Evolutionary conservation across 2,888 invertebrate species (phyloP).

Genomic region (Machimus atricapillus): DNA sequence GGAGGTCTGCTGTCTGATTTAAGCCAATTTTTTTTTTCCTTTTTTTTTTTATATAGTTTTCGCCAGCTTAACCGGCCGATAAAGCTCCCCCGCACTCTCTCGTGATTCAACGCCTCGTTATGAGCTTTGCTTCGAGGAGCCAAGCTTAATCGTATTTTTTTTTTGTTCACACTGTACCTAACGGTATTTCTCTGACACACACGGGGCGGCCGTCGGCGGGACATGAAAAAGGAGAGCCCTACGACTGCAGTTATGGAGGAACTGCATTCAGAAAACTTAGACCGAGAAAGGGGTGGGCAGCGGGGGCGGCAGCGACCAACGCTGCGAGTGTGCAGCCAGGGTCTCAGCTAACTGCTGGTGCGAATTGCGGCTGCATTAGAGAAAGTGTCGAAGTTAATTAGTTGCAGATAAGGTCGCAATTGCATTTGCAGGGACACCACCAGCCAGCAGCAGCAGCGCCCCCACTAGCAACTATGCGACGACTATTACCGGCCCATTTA

Average conservation of each 20-base stretch:
- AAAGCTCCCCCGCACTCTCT: neutral
- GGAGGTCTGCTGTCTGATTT: neutral
- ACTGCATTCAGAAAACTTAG: neutral
- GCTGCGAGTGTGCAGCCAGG: no score
- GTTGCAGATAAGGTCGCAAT: constrained; percentile 12
- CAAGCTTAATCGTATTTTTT: constrained; percentile 13
- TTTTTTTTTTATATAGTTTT: constrained; percentile 12
- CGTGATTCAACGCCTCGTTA: constrained; percentile 34
- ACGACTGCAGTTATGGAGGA: neutral
- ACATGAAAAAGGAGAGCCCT: neutral
- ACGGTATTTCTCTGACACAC: neutral
- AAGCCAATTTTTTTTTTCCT: constrained; percentile 25
- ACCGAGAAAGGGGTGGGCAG: neutral
- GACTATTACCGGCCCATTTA: neutral
- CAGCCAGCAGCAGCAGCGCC: no score
- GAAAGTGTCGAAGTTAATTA: constrained; percentile 30
- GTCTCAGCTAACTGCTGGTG: neutral
- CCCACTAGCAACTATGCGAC: neutral
- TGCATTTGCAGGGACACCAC: neutral
- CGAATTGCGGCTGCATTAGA: constrained; percentile 2
- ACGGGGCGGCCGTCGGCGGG: no score
- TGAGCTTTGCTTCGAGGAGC: constrained; percentile 24
- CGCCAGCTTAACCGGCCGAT: constrained; percentile 1
- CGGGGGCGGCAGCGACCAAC: no score
- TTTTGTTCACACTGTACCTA: neutral